phyloP scores from a whole-genome alignment of 2,888 invertebrate species.

The Malthinus seriepunctatus region DNA sequence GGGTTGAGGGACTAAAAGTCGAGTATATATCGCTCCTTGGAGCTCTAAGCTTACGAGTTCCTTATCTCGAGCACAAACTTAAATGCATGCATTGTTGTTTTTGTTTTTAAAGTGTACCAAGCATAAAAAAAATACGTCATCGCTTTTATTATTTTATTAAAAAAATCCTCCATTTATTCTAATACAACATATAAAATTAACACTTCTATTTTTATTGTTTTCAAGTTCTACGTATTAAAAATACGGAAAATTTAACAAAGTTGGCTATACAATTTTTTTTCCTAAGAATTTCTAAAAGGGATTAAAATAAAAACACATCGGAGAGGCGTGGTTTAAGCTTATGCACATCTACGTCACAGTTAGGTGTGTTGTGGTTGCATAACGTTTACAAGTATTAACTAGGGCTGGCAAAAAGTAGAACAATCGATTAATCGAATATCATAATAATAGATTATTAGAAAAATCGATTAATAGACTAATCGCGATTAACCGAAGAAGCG shows the following conservation, averaged over 20 bases:
- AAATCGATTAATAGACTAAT: too few species aligned
- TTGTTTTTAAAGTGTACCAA: slow-evolving; percentile 29
- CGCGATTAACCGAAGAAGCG: too few species aligned
- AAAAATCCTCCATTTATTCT: slow-evolving; percentile 13
- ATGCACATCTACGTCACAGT: too few species aligned
- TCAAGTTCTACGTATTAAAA: slow-evolving; percentile 7
- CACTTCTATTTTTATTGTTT: slow-evolving; percentile 13
- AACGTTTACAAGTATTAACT: neutral
- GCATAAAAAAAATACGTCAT: neutral
- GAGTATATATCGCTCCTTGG: slow-evolving; percentile 33
- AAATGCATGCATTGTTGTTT: slow-evolving; percentile 35
- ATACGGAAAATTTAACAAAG: slow-evolving; percentile 25
- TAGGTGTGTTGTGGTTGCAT: too few species aligned
- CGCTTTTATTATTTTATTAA: slow-evolving; percentile 11
- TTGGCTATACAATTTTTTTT: slow-evolving; percentile 17
- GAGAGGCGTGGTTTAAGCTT: too few species aligned
- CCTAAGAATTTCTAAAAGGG: neutral
- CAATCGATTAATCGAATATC: too few species aligned
- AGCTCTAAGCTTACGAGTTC: slow-evolving; percentile 30
- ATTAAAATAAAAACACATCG: too few species aligned
- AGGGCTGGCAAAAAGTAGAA: too few species aligned
- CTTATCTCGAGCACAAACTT: slow-evolving; percentile 33
- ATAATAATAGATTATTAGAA: too few species aligned
- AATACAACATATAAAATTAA: slow-evolving; percentile 30
- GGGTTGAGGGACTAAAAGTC: slow-evolving; percentile 29